phyloP scores from a whole-genome alignment of 1,140 invertebrate species.

The Nebria ingens region DNA sequence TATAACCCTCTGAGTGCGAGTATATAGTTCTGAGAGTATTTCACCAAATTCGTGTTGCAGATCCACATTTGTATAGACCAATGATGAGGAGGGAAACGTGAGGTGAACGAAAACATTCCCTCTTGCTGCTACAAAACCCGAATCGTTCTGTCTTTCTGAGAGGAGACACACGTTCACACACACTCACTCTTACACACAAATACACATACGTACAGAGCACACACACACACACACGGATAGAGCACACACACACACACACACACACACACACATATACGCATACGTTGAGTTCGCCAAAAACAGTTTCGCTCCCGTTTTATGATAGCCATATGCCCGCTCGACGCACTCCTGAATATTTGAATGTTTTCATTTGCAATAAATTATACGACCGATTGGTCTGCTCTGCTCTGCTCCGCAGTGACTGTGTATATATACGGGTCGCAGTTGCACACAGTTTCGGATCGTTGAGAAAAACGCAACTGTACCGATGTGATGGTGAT shows the following conservation, averaged over 20 bases:
- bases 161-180: too few relatives aligned
- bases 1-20: not conserved
- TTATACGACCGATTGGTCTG: slow-evolving; percentile 5
- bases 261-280: not conserved
- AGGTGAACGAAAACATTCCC: too few relatives aligned
- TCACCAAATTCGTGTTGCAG: not conserved
- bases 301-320: not conserved
- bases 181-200: too few relatives aligned
- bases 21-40: too few relatives aligned
- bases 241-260: not conserved
- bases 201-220: not conserved
- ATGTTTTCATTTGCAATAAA: slow-evolving; percentile 9
- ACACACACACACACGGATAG: not conserved
- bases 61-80: too few relatives aligned
- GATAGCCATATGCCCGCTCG: not conserved
- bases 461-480: too few relatives aligned
- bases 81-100: too few relatives aligned
- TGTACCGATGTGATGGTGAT: too few relatives aligned
- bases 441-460: too few relatives aligned
- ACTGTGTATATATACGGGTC: not conserved
- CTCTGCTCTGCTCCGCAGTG: not conserved
- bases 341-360: slow-evolving; percentile 6
- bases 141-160: too few relatives aligned
- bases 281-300: not conserved
- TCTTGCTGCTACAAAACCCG: too few relatives aligned